These are phyloP conservation scores for Onthophagus taurus DNA, from an alignment of 1,140 invertebrate species.

Conservation along the genomic window DNA sequence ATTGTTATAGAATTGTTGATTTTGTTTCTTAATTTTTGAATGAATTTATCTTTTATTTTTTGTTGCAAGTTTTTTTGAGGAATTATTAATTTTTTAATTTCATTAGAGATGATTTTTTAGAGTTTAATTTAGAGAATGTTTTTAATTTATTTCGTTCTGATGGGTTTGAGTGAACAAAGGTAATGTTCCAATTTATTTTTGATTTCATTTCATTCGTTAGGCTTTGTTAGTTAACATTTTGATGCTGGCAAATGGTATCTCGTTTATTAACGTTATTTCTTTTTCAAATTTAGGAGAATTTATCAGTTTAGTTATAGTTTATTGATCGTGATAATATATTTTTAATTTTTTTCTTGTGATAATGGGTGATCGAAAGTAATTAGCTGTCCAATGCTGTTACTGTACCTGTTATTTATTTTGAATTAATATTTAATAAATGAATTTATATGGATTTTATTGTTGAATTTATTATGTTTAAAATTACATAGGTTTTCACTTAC, in stretches of 20 bases:
- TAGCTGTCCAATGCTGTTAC: conserved; percentile 16
- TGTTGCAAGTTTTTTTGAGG: neutral
- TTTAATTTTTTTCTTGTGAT: conserved; percentile 22
- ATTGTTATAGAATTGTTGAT: neutral
- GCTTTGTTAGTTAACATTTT: conserved; percentile 8
- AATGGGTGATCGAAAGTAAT: conserved; percentile 19
- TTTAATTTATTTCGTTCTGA: conserved; percentile 10
- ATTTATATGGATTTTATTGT: conserved; percentile 12
- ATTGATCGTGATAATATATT: conserved; percentile 25
- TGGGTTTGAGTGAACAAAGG: neutral
- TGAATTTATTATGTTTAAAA: conserved; percentile 2
- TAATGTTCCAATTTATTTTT: neutral
- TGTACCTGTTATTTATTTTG: conserved; percentile 21
- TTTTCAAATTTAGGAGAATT: conserved; percentile 4
- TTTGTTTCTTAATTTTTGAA: conserved; percentile 1
- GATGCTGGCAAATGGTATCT: neutral
- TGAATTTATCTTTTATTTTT: neutral
- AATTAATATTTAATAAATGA: conserved; percentile 16
- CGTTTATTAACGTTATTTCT: conserved; percentile 4
- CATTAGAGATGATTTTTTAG: no score
- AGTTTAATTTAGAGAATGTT: no score
- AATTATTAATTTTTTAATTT: neutral
- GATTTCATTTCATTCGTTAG: neutral
- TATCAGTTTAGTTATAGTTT: conserved; percentile 15
- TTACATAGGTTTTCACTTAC: neutral